A percentile compares a stretch with the other conserved stretches of the same genome.
Conservation (phyloP, 2,797 vertebrate genomes). For the Aulostomus chinensis region DNA sequence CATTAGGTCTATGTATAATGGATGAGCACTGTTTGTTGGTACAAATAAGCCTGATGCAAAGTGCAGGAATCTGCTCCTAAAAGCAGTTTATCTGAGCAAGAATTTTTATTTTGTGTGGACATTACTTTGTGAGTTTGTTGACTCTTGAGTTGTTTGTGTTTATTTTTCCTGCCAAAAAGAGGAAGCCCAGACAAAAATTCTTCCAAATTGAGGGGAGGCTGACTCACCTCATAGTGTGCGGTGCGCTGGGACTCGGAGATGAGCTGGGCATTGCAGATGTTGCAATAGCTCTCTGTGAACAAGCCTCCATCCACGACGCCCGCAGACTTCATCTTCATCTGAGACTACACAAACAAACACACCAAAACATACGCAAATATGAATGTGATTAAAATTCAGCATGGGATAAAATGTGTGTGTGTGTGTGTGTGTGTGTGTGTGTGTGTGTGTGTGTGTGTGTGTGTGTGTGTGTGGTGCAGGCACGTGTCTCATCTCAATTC, state of each 20-base stretch:
- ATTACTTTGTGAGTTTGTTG: conserved; percentile 4
- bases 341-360: conserved; percentile 53
- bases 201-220: conserved; percentile 12
- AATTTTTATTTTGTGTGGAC: conserved; percentile 2
- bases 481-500: conserved; percentile 31
- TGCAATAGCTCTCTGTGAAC: conserved; percentile 85
- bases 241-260: conserved; percentile 85
- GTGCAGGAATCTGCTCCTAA: conserved; percentile 30
- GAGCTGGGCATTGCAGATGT: conserved; percentile 86
- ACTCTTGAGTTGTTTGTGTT: not conserved
- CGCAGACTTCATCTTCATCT: conserved; percentile 83
- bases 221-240: conserved; percentile 83
- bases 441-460: conserved; percentile 33
- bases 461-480: conserved; percentile 22
- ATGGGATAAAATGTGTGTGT: conserved; percentile 31
- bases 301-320: conserved; percentile 76
- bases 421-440: conserved; percentile 21
- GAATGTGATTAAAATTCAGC: conserved; percentile 43
- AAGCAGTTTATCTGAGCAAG: conserved; percentile 5
- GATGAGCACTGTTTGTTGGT: conserved; percentile 63
- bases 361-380: conserved; percentile 37
- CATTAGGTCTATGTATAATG: conserved; percentile 69
- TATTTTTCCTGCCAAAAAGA: conserved; percentile 2
- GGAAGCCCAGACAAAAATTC: conserved; percentile 1
- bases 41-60: conserved; percentile 61